phyloP scores from a whole-genome alignment of 2,888 invertebrate species.

The Odontothrips loti region DNA sequence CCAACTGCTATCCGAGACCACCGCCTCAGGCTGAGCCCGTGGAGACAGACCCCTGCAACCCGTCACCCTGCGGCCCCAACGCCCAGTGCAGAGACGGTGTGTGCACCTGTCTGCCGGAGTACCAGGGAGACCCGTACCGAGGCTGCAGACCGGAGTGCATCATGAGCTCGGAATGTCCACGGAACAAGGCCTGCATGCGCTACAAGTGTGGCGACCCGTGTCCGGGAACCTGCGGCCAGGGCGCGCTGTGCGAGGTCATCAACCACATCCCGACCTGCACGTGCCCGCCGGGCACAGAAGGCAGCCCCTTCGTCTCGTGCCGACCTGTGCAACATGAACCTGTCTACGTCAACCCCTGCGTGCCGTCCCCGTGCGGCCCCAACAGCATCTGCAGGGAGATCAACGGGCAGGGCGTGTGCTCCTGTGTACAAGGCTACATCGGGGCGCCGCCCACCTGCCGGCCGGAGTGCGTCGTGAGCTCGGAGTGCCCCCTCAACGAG shows the following conservation, averaged over 20 bases:
- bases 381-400: constrained; percentile 67
- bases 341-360: constrained; percentile 53
- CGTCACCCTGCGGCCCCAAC: constrained; percentile 57
- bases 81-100: constrained; percentile 63
- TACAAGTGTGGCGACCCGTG: constrained; percentile 71
- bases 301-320: constrained; percentile 62
- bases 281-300: constrained; percentile 61
- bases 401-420: constrained; percentile 66
- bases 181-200: constrained; percentile 63
- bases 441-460: constrained; percentile 75
- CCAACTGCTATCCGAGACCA: constrained; percentile 57
- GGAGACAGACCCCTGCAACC: constrained; percentile 56
- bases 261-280: constrained; percentile 71
- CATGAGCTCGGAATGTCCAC: constrained; percentile 62
- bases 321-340: constrained; percentile 39
- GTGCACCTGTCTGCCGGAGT: constrained; percentile 63
- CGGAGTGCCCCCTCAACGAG: constrained; percentile 67
- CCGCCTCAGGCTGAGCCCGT: constrained; percentile 45
- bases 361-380: constrained; percentile 65
- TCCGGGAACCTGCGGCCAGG: constrained; percentile 65
- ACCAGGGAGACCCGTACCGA: constrained; percentile 65
- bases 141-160: constrained; percentile 68
- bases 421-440: constrained; percentile 64
- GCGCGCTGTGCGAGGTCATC: constrained; percentile 66
- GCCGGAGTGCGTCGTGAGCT: constrained; percentile 74